These are phyloP conservation scores for Eustalomyia histrio DNA, from an alignment of 2,888 invertebrate genomes.

Conservation along the genomic window DNA sequence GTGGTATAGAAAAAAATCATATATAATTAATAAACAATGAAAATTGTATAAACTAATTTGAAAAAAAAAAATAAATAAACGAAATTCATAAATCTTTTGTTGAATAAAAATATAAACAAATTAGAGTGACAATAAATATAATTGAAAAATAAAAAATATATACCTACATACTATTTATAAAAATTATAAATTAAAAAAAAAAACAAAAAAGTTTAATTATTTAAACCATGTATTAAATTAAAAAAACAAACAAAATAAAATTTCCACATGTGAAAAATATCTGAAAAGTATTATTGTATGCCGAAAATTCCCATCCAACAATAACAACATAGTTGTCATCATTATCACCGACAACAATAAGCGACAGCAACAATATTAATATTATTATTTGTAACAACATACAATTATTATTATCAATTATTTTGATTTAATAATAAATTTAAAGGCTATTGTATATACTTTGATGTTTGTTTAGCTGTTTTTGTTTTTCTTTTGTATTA, in stretches of 20 bases:
- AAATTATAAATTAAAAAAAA: neutral
- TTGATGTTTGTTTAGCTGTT: conserved; percentile 11
- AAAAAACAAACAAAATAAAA: neutral
- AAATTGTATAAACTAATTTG: neutral
- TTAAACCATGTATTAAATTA: neutral
- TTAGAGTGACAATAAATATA: conserved; percentile 1
- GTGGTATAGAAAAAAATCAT: neutral
- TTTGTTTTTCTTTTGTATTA: neutral
- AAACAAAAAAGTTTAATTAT: neutral
- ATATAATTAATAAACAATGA: neutral
- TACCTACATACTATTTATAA: too few species aligned
- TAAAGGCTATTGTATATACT: neutral
- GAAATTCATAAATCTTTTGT: neutral
- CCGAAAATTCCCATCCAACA: neutral
- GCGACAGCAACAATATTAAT: neutral
- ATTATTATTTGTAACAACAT: conserved; percentile 20
- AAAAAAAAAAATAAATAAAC: too few species aligned
- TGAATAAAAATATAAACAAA: conserved; percentile 2
- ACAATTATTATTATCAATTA: conserved; percentile 46
- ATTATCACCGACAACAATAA: neutral
- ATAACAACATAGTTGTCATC: too few species aligned
- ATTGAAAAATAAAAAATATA: too few species aligned
- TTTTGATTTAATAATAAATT: conserved; percentile 40
- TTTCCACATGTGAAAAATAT: conserved; percentile 3
- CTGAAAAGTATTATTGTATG: neutral